Conservation (phyloP, 2,113 vertebrate species). For the Taurulus bubalis region DNA sequence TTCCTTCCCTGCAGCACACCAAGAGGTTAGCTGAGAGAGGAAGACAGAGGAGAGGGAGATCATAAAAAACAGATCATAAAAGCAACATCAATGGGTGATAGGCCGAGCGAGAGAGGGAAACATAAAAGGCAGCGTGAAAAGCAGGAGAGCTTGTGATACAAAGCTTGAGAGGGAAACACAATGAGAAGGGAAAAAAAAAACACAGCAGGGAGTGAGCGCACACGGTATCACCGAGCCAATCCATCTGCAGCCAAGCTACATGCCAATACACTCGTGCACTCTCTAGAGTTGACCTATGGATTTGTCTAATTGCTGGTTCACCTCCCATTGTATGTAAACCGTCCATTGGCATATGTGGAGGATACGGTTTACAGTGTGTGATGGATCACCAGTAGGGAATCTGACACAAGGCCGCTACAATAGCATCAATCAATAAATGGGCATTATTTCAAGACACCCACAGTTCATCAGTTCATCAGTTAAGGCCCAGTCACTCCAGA, state of each 20-base stretch:
- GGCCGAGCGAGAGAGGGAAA: conserved; percentile 24
- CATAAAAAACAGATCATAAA: conserved; percentile 73
- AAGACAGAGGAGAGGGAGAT: conserved; percentile 20
- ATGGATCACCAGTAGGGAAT: conserved; percentile 4
- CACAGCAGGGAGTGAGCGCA: conserved; percentile 14
- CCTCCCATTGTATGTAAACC: conserved; percentile 6
- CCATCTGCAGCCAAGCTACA: conserved; percentile 62
- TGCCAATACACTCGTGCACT: conserved; percentile 57
- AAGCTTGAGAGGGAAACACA: conserved; percentile 51
- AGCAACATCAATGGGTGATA: conserved; percentile 64
- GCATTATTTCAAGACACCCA: not conserved
- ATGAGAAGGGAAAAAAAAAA: conserved; percentile 12
- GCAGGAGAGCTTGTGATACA: conserved; percentile 45
- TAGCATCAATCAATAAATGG: conserved; percentile 6
- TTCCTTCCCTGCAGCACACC: conserved; percentile 48
- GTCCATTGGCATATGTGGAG: not conserved
- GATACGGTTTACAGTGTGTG: not conserved
- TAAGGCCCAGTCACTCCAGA: not conserved
- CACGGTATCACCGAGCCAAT: conserved; percentile 61
- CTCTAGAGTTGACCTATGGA: conserved; percentile 57
- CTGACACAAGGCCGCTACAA: not conserved
- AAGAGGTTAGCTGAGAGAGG: conserved; percentile 48
- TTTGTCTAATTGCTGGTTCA: conserved; percentile 39
- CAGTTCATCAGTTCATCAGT: not conserved
- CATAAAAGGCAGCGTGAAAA: conserved; percentile 63